Conservation (phyloP, 2,113 vertebrate species). For the Lasiurus borealis region DNA sequence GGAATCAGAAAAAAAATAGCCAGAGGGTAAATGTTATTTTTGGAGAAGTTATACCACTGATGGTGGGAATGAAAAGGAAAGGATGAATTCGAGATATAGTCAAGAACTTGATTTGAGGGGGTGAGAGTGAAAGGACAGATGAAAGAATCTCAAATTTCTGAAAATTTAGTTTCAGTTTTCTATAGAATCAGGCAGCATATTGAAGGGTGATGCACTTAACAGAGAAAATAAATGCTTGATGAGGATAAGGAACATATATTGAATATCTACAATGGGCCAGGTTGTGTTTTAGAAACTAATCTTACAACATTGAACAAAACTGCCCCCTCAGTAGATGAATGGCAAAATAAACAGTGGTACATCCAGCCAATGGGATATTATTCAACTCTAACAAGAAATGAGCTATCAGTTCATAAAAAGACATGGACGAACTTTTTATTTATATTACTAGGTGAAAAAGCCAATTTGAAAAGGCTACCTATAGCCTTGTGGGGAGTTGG, state of each 20-base stretch:
- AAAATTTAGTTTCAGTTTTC: neutral
- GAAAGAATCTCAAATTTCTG: neutral
- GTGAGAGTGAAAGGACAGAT: neutral
- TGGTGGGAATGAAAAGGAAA: neutral
- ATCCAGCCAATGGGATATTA: neutral
- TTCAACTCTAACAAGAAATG: neutral
- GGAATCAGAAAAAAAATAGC: constrained; percentile 34
- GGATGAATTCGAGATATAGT: neutral
- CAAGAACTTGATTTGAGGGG: neutral
- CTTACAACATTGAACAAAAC: neutral
- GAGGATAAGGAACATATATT: neutral
- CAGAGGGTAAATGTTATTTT: constrained; percentile 11
- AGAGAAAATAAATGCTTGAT: neutral
- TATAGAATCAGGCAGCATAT: neutral
- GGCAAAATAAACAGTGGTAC: neutral
- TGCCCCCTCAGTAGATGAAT: neutral
- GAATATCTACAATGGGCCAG: neutral
- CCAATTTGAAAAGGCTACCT: neutral
- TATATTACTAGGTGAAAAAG: neutral
- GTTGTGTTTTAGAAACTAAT: neutral
- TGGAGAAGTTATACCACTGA: neutral
- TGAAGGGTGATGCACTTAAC: neutral
- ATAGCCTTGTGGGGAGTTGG: too few relatives aligned
- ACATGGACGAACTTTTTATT: neutral
- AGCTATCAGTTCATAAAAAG: neutral